Evolutionary conservation across 2,113 vertebrate genomes (phyloP).

Genomic region (Mormyrus lacerda): DNA sequence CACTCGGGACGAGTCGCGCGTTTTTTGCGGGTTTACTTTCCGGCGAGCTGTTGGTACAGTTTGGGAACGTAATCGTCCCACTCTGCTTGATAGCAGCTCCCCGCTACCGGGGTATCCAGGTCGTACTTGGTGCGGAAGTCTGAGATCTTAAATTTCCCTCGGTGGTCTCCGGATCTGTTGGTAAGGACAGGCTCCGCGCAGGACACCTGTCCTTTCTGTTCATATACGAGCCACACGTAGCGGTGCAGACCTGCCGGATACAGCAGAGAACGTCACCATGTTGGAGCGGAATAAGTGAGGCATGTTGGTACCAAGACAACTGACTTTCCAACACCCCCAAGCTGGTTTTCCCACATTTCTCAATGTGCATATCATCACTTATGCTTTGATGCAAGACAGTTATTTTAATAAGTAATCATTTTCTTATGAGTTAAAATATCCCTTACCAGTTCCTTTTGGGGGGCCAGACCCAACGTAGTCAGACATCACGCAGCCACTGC

Average conservation of each 20-base stretch:
- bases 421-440: neutral
- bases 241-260: slow-evolving; percentile 77
- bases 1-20: neutral
- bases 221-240: slow-evolving; percentile 92
- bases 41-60: slow-evolving; percentile 82
- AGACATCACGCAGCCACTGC: slow-evolving; percentile 73
- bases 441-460: slow-evolving; percentile 82
- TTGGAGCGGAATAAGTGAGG: neutral
- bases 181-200: slow-evolving; percentile 73
- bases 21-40: slow-evolving; percentile 60
- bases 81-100: slow-evolving; percentile 87
- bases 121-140: slow-evolving; percentile 80
- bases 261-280: neutral
- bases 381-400: neutral
- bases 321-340: neutral
- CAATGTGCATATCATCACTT: neutral
- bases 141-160: slow-evolving; percentile 78
- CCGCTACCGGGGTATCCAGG: slow-evolving; percentile 70
- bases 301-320: neutral
- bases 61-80: slow-evolving; percentile 94
- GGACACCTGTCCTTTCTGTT: slow-evolving; percentile 65
- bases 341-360: neutral
- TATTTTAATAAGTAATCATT: neutral
- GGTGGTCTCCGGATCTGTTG: slow-evolving; percentile 77
- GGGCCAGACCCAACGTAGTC: slow-evolving; percentile 88